These are phyloP conservation scores for Rutpela maculata DNA, from an alignment of 2,888 invertebrate genomes.

Conservation along the genomic window DNA sequence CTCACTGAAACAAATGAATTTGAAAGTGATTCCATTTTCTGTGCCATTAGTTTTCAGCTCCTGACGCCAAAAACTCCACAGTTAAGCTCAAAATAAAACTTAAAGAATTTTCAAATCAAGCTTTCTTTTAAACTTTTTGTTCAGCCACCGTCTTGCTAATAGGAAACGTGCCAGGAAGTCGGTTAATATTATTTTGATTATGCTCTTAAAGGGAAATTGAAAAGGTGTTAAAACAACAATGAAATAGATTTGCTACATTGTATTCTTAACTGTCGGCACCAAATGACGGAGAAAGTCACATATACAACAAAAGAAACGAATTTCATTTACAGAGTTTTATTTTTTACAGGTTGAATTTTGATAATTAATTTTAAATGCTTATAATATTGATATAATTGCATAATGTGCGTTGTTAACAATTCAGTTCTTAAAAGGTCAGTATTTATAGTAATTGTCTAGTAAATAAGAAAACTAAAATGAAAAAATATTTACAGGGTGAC, in stretches of 20 bases:
- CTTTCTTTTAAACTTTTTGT: slow-evolving; percentile 13
- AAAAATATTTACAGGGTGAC: no score
- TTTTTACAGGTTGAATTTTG: no score
- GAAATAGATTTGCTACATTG: slow-evolving; percentile 2
- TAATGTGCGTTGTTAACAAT: no score
- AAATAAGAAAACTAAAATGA: no score
- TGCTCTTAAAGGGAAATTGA: slow-evolving; percentile 28
- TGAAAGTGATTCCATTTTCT: slow-evolving; percentile 70
- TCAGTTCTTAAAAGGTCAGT: no score
- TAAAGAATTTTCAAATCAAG: slow-evolving; percentile 41
- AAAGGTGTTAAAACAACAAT: slow-evolving; percentile 24
- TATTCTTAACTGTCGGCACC: neutral
- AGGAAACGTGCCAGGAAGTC: slow-evolving; percentile 35
- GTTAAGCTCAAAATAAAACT: slow-evolving; percentile 40
- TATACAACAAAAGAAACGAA: no score
- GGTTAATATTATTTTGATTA: slow-evolving; percentile 39
- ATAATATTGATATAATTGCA: no score
- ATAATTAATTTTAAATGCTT: no score
- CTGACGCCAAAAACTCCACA: slow-evolving; percentile 23
- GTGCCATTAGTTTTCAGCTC: slow-evolving; percentile 66
- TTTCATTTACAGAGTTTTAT: no score
- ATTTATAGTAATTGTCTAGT: no score
- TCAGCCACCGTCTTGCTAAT: slow-evolving; percentile 16
- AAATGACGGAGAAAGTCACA: neutral
- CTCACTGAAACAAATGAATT: slow-evolving; percentile 66